Evolutionary conservation across 2,113 vertebrate species (phyloP), one percentile per base, ranked within the genome.

Genomic region (Odobenus rosmarus): DNA sequence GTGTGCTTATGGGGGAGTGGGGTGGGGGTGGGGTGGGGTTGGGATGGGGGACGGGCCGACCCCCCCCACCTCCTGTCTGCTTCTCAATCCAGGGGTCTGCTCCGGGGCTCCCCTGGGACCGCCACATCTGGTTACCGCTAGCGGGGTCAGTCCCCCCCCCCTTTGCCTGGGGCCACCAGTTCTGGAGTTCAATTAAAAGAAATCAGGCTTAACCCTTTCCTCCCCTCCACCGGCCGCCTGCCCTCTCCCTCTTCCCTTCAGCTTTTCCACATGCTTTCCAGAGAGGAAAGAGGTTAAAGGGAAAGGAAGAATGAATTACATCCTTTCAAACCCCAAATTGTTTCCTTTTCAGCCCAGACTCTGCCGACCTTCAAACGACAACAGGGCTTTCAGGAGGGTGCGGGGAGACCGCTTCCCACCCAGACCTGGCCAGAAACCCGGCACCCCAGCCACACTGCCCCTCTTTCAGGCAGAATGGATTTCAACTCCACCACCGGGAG

Each of bases 101-200:
- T 98, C 98, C 36, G 96, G 98, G 98, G 98, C 97, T 99, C 99
- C 99, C 99, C 98, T 97, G 99, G 99, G 99, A 99, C 98, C 98
- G 72, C 99, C 99, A 99, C 99, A 99, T 99, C 99, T 99, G 99
- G 99, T 99, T 99, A 99, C 99, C 99, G 99, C 99, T 99, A 99
- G 99, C 98, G 99, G 99, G 99, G 99, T 99, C 99, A 99, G 99
- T 99, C 99, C 96, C 96, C 96, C 95, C 91, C 93, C 99, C 99
- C 99, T 99, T 99, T 99, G 99, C 99, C 99, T 99, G 99, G 99
- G 99, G 99, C 99, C 99, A 99, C 99, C 98, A 99, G 99, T 99
- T 99, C 98, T 98, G 99, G 99, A 98, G 98, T 98, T 99, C 99
- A 99, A 99, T 99, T 99, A 99, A 99, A 99, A 99, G 99, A 99